Conservation (phyloP, 1,140 invertebrate species). For the Apis florea region DNA sequence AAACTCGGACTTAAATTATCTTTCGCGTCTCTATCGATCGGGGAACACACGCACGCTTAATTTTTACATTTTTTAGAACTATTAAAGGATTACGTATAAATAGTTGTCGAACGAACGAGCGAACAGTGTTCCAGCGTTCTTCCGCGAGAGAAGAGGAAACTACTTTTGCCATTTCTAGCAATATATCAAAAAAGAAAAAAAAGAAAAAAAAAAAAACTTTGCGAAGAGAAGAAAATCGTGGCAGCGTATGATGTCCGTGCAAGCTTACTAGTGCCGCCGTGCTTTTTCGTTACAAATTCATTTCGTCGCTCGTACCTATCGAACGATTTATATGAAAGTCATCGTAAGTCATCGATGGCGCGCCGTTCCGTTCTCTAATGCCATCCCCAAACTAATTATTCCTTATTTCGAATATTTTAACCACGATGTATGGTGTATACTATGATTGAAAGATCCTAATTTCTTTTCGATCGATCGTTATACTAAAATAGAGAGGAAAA, state of each 20-base stretch:
- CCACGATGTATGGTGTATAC: not conserved
- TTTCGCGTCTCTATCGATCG: conserved; percentile 41
- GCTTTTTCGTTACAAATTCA: conserved; percentile 64
- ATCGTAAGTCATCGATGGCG: conserved; percentile 61
- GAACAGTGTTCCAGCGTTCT: conserved; percentile 63
- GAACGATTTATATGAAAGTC: conserved; percentile 75
- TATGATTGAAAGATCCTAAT: not conserved
- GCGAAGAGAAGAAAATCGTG: conserved; percentile 61
- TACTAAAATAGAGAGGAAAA: not conserved
- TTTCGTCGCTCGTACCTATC: conserved; percentile 68
- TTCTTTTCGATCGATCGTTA: not conserved
- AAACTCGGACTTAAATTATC: not conserved
- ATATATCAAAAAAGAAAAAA: conserved; percentile 19
- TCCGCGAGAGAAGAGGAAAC: conserved; percentile 38
- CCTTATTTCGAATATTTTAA: too few relatives aligned
- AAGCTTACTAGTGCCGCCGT: conserved; percentile 80
- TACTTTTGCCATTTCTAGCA: conserved; percentile 50
- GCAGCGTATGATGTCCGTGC: conserved; percentile 78
- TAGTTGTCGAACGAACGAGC: conserved; percentile 72
- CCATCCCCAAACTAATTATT: not conserved
- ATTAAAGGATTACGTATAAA: conserved; percentile 54
- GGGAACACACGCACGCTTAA: conserved; percentile 34
- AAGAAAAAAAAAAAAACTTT: conserved; percentile 11
- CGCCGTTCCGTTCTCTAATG: conserved; percentile 46
- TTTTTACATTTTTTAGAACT: conserved; percentile 61